Percentiles rank a stretch among this genome's conserved stretches.
phyloP scores from a whole-genome alignment of 1,140 invertebrate species.

The Pseudoatta argentina region DNA sequence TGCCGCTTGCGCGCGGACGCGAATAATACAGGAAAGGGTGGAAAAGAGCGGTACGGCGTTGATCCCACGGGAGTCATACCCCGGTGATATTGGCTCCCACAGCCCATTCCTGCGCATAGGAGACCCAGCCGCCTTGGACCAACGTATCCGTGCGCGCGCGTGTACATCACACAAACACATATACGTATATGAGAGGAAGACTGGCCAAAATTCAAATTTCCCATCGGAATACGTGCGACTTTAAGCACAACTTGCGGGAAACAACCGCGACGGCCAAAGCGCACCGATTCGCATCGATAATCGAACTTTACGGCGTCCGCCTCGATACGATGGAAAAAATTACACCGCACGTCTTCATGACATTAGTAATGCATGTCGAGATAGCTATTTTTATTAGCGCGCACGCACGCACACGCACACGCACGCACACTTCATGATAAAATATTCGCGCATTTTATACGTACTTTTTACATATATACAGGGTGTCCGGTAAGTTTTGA shows the following conservation, averaged over 20 bases:
- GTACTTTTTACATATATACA: not conserved
- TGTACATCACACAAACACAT: not conserved
- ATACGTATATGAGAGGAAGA: slow-evolving; percentile 58
- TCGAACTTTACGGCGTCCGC: slow-evolving; percentile 45
- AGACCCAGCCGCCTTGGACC: slow-evolving; percentile 73
- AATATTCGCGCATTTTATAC: not conserved
- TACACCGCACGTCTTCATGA: not conserved
- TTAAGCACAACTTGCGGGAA: slow-evolving; percentile 74
- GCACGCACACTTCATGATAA: not conserved
- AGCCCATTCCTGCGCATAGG: slow-evolving; percentile 75
- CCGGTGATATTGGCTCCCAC: slow-evolving; percentile 78
- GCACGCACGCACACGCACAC: too few species aligned
- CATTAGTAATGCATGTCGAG: not conserved
- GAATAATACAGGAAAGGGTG: slow-evolving; percentile 77
- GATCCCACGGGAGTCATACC: slow-evolving; percentile 72
- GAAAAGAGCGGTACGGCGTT: slow-evolving; percentile 71
- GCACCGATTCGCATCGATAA: slow-evolving; percentile 39
- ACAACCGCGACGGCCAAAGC: slow-evolving; percentile 61
- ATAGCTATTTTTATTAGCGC: slow-evolving; percentile 1
- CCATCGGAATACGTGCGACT: slow-evolving; percentile 74
- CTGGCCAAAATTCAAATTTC: slow-evolving; percentile 77
- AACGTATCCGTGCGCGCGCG: slow-evolving; percentile 2
- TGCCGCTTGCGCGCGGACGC: slow-evolving; percentile 67
- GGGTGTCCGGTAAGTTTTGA: too few species aligned
- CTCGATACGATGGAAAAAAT: slow-evolving; percentile 26